Base-by-base conservation (phyloP, 2,113 vertebrate species). In the Speoplatyrhinus poulsoni region DNA sequence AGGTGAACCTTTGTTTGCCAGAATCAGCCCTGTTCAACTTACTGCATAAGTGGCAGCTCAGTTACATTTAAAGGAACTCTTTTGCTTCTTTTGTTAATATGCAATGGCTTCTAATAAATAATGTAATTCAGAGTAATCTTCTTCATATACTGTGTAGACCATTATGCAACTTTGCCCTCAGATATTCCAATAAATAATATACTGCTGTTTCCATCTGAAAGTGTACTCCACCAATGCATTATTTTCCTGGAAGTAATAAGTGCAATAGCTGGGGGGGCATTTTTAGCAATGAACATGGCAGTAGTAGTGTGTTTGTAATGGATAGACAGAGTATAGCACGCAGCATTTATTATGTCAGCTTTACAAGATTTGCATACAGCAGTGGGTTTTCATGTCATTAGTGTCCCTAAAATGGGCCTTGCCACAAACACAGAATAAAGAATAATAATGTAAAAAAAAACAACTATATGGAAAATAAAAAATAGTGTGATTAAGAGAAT, bases 331-430 rank as follows among this genome's bases (percentile, higher is more conserved):
- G 7, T 41, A 41, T 41, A 41, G 7, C 36, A 8, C 5, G 36
- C 4, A 41, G 7, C 36, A 41, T 41, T 41, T 41, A 41, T 41
- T 41, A 41, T 41, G 36, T 41, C 7, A 41, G 36, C 26, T 26
- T 26, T 26, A n/a, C 56, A 59, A 49, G 47, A 26, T 26, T 49
- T 67, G 64, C 56, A 53, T 0, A 56, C 48, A 16, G 57, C 52
- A 7, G 33, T 60, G n/a, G 52, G 12, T n/a, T 54, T n/a, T 16
- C 17, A 62, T 61, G 12, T 61, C 61, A 76, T 49, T 46, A 41
- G 13, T 54, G 52, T 8, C n/a, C 52, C 48, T 50, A 50, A 54
- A 17, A n/a, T 1, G 13, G 13, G 13, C 3, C 52, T n/a, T 41
- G 36, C 7, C 36, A 41, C 36, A 7, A n/a, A 13, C 6, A n/a